phyloP scores from a whole-genome alignment of 1,140 invertebrate genomes.

The Aethina tumida region DNA sequence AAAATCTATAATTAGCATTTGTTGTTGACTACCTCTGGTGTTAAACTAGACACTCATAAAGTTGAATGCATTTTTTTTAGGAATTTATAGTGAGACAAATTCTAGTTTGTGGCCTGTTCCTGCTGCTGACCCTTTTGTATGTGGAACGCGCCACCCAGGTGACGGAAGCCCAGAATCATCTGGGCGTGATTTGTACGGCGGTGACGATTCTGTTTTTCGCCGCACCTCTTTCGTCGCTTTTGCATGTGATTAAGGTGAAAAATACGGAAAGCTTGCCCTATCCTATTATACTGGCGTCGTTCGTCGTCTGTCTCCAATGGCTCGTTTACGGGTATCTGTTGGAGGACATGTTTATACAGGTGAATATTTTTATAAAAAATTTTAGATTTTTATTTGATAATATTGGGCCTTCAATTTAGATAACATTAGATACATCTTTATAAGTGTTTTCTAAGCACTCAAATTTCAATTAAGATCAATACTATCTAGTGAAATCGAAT shows the following conservation, averaged over 20 bases:
- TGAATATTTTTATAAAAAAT: slow-evolving; percentile 32
- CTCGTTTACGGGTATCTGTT: slow-evolving; percentile 61
- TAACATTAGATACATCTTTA: slow-evolving; percentile 1
- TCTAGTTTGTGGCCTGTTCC: slow-evolving; percentile 13
- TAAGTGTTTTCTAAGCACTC: background rate
- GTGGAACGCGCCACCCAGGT: slow-evolving; percentile 15
- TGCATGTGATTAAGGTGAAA: slow-evolving; percentile 64
- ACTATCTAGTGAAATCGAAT: too few species aligned
- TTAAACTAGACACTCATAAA: background rate
- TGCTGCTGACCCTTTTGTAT: slow-evolving; percentile 18
- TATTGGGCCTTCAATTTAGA: background rate
- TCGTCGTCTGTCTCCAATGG: slow-evolving; percentile 66
- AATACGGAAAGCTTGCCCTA: slow-evolving; percentile 70
- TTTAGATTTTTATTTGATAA: too few species aligned
- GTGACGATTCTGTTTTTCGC: slow-evolving; percentile 69
- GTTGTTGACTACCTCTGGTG: background rate
- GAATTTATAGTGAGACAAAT: slow-evolving; percentile 18
- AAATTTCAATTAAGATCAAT: too few species aligned
- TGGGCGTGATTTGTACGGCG: slow-evolving; percentile 51
- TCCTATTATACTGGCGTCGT: slow-evolving; percentile 63
- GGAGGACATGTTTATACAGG: slow-evolving; percentile 60
- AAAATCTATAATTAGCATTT: slow-evolving; percentile 1
- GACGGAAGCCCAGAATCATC: slow-evolving; percentile 21
- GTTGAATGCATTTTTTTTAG: slow-evolving; percentile 18
- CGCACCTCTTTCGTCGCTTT: slow-evolving; percentile 62